A percentile compares a stretch with the other conserved stretches of the same genome.
Evolutionary conservation across 1,140 invertebrate genomes (phyloP).

Genomic region (Aphaenogaster floridana): DNA sequence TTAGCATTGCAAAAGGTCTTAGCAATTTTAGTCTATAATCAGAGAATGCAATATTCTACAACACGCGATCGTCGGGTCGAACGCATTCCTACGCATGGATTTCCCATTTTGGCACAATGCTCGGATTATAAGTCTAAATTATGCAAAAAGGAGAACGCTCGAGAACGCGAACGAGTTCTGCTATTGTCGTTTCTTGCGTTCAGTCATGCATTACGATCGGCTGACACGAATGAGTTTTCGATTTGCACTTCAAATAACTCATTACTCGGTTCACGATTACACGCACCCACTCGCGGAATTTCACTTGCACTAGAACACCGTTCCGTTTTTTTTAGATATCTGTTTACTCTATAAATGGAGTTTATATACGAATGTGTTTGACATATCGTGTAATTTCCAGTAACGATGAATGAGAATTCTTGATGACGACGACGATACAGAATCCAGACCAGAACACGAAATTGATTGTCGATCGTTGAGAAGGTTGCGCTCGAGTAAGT

Average conservation of each 20-base stretch:
- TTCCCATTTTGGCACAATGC: conserved; percentile 22
- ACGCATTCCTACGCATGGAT: not conserved
- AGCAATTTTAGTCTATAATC: conserved; percentile 14
- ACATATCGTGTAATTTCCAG: conserved; percentile 1
- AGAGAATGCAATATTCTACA: not conserved
- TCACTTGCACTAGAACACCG: not conserved
- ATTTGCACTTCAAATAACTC: conserved; percentile 24
- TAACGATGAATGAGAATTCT: conserved; percentile 17
- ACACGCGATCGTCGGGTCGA: conserved; percentile 1
- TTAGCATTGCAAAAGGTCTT: conserved; percentile 33
- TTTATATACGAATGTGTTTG: not conserved
- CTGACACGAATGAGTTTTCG: conserved; percentile 9
- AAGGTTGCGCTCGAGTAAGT: not conserved
- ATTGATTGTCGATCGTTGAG: conserved; percentile 70
- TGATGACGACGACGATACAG: conserved; percentile 8
- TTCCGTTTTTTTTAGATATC: not conserved
- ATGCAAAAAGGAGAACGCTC: not conserved
- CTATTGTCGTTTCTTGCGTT: not conserved
- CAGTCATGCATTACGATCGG: not conserved
- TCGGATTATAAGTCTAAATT: not conserved
- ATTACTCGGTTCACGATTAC: conserved; percentile 2
- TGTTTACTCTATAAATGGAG: not conserved
- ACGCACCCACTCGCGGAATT: not conserved
- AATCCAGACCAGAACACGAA: conserved; percentile 61
- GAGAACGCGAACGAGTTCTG: not conserved